Percentiles rank a stretch among this genome's conserved stretches.
These are phyloP conservation scores for Phymastichus coffea DNA, from an alignment of 1,140 invertebrate genomes.

Conservation along the genomic window DNA sequence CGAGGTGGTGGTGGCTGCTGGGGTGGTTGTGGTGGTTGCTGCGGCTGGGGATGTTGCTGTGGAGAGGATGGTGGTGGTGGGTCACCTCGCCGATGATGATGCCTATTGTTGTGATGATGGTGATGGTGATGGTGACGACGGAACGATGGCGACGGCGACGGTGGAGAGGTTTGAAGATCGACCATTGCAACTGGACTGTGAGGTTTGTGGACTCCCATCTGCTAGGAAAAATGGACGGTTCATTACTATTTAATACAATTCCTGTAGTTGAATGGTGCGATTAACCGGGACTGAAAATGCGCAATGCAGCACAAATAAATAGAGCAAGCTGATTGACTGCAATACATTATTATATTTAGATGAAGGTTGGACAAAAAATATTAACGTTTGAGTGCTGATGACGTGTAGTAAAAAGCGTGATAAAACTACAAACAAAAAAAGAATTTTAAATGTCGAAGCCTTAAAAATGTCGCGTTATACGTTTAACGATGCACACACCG, in stretches of 20 bases:
- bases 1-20: conserved; percentile 41
- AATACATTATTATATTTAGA: no score
- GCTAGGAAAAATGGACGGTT: conserved; percentile 27
- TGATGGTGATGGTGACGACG: conserved; percentile 56
- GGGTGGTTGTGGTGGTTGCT: conserved; percentile 55
- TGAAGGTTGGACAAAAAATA: no score
- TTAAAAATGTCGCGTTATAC: no score
- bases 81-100: conserved; percentile 35
- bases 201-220: conserved; percentile 46
- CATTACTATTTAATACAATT: neutral
- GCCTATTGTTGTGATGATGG: conserved; percentile 53
- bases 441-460: no score
- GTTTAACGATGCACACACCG: no score
- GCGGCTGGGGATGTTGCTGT: conserved; percentile 37
- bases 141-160: conserved; percentile 55
- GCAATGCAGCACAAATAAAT: no score
- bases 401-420: no score
- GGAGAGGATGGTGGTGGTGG: conserved; percentile 37
- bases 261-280: no score
- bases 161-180: conserved; percentile 59
- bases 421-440: no score
- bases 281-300: no score
- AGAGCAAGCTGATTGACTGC: no score
- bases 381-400: no score
- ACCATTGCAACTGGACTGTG: conserved; percentile 41